These are phyloP conservation scores for Phasia obesa DNA, from an alignment of 2,888 invertebrate species.

Conservation along the genomic window DNA sequence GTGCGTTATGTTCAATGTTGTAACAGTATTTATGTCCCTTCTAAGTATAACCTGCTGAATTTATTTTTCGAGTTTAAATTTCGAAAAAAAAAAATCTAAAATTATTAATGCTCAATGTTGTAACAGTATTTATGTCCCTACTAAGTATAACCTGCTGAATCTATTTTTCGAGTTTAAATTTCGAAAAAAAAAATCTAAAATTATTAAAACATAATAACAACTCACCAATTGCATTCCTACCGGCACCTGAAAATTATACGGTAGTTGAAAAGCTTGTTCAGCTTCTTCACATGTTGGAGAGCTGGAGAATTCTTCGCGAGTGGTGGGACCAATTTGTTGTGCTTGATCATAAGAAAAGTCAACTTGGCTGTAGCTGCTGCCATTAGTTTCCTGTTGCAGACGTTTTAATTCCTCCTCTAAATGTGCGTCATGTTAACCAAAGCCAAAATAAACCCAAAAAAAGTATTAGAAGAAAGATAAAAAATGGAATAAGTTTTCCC, in stretches of 20 bases:
- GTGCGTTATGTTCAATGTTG: too few species aligned
- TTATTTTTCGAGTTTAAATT: too few species aligned
- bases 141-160: too few species aligned
- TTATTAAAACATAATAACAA: conserved; percentile 29
- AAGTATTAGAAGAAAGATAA: conserved; percentile 70
- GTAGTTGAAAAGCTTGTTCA: conserved; percentile 90
- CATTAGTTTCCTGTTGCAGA: conserved; percentile 87
- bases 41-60: too few species aligned
- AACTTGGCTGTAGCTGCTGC: conserved; percentile 87
- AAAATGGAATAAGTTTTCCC: conserved; percentile 61
- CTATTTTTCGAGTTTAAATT: background rate
- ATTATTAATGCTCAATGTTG: too few species aligned
- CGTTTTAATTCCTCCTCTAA: conserved; percentile 96
- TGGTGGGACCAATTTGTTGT: conserved; percentile 83
- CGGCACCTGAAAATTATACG: conserved; percentile 89
- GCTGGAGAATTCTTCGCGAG: conserved; percentile 78
- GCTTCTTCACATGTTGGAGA: conserved; percentile 86
- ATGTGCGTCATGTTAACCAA: conserved; percentile 28
- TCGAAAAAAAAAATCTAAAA: background rate
- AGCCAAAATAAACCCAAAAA: conserved; percentile 71
- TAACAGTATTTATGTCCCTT: too few species aligned
- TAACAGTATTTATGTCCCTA: too few species aligned
- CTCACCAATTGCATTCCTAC: conserved; percentile 88
- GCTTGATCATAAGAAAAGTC: conserved; percentile 88
- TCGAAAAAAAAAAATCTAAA: too few species aligned